Conservation (phyloP, 92 coral and sea anemone species). For the Porites evermanni region DNA sequence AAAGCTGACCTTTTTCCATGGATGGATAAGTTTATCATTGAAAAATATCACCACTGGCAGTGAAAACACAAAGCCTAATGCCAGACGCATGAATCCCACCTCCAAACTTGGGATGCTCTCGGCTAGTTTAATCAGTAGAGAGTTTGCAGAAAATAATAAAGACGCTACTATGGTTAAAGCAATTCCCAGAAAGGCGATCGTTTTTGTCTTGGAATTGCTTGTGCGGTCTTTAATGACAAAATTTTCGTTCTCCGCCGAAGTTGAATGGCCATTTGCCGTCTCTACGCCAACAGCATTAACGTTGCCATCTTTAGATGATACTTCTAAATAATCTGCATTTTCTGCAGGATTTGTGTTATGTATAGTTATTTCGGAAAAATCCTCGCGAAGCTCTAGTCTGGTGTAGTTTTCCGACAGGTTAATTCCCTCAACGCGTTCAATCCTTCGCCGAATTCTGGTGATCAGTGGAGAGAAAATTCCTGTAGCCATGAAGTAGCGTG, state of each 20-base stretch:
- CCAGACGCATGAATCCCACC: constrained; percentile 49
- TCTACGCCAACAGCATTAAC: not conserved
- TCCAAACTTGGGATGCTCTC: constrained; percentile 65
- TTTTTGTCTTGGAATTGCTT: not conserved
- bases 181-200: constrained; percentile 15
- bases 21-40: constrained; percentile 32
- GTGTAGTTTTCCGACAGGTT: not conserved
- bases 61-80: constrained; percentile 45
- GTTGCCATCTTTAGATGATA: not conserved
- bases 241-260: not conserved
- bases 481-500: not conserved
- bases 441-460: constrained; percentile 14
- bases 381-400: not conserved
- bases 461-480: constrained; percentile 1
- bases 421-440: not conserved
- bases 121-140: constrained; percentile 56
- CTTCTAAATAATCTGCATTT: not conserved
- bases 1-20: constrained; percentile 34
- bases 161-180: constrained; percentile 36
- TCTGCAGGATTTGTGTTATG: not conserved
- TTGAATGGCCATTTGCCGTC: not conserved
- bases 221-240: not conserved
- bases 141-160: constrained; percentile 33
- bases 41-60: constrained; percentile 56
- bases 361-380: not conserved